Conservation (phyloP, 1,140 invertebrate species). For the Asobara japonica region DNA sequence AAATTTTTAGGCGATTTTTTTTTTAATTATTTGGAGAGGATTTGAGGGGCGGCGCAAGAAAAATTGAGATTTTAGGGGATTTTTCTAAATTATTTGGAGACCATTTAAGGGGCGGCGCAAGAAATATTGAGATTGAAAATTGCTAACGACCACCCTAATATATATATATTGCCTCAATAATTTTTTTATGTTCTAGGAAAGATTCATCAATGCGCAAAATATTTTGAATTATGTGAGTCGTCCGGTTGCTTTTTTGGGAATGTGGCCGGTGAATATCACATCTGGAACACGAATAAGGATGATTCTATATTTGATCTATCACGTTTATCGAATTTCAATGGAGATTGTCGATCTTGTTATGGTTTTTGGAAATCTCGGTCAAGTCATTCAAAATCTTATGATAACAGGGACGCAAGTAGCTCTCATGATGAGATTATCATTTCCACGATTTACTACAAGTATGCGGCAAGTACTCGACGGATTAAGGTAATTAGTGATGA, state of each 20-base stretch:
- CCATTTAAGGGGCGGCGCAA: too few species aligned
- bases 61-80: too few species aligned
- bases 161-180: not conserved
- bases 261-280: not conserved
- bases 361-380: slow-evolving; percentile 25
- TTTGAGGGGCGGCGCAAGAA: too few species aligned
- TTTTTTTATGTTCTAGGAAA: not conserved
- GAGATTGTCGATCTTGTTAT: slow-evolving; percentile 17
- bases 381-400: slow-evolving; percentile 25
- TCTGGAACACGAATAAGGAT: not conserved
- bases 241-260: not conserved
- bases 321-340: not conserved
- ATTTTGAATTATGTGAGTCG: not conserved
- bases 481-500: too few species aligned
- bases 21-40: too few species aligned
- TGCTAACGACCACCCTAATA: too few species aligned
- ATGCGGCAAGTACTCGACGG: not conserved
- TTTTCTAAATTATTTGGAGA: too few species aligned
- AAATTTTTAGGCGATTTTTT: too few species aligned
- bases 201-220: not conserved
- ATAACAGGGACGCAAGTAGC: slow-evolving; percentile 19
- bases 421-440: not conserved
- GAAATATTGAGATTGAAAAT: too few species aligned
- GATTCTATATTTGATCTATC: not conserved
- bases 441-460: not conserved